These are phyloP conservation scores for Entelurus aequoreus DNA, from an alignment of 2,113 vertebrate species.

Conservation along the genomic window DNA sequence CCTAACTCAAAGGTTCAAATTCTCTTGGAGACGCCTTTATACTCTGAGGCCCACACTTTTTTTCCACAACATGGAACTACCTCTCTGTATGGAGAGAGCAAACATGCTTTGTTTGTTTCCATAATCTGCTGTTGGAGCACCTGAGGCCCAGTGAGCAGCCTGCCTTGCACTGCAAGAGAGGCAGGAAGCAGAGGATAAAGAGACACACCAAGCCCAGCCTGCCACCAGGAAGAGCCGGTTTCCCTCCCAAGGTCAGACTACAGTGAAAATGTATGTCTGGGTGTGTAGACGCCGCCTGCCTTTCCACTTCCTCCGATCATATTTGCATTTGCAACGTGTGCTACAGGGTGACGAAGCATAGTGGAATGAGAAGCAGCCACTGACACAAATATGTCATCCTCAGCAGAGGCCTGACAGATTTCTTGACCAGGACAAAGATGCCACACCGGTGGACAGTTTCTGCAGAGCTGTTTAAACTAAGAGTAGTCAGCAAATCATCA, in stretches of 20 bases:
- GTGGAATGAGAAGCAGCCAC: constrained; percentile 47
- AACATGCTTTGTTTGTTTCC: constrained; percentile 68
- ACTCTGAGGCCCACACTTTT: constrained; percentile 11
- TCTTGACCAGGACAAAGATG: constrained; percentile 19
- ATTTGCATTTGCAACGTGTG: constrained; percentile 17
- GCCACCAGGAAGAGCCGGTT: constrained; percentile 65
- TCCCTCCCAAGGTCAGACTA: constrained; percentile 57
- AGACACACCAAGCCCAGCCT: constrained; percentile 25
- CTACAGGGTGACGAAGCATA: constrained; percentile 36
- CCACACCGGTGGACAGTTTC: neutral
- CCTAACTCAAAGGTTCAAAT: constrained; percentile 39
- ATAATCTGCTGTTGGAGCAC: constrained; percentile 69
- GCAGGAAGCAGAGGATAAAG: constrained; percentile 62
- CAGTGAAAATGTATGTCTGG: constrained; percentile 40
- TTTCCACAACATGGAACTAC: constrained; percentile 29
- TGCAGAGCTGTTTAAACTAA: constrained; percentile 14
- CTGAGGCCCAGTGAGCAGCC: constrained; percentile 49
- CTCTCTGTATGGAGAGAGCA: constrained; percentile 57
- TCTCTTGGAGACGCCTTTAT: constrained; percentile 21
- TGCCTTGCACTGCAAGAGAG: constrained; percentile 35
- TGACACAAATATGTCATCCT: constrained; percentile 54
- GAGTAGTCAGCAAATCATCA: constrained; percentile 20
- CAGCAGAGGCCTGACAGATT: constrained; percentile 32
- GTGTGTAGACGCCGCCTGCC: constrained; percentile 21
- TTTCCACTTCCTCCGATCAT: constrained; percentile 41